Evolutionary conservation across 2,113 vertebrate genomes (phyloP), one percentile per base, ranked within the genome.

Genomic region (Hipposideros armiger): DNA sequence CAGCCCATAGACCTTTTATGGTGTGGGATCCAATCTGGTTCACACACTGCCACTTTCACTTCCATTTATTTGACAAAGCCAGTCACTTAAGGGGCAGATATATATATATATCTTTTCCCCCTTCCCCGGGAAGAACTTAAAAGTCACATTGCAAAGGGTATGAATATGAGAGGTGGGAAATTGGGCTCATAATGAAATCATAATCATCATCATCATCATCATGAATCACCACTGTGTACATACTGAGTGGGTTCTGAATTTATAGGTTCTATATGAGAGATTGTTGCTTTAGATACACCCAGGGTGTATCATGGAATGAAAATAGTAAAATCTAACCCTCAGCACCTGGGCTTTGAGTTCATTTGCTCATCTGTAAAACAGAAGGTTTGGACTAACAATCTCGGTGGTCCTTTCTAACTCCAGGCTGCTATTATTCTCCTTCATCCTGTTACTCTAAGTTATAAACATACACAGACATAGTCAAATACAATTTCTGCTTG

Each of bases 401-500:
- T 74, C 24, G 56, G 9, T 19, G 24, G 7, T 72, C 6, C 56
- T 7, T 78, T 91, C 22, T 52, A 89, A 73, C 7, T 47, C 54
- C 30, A 28, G 32, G n/a, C 19, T 84, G 60, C 76, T 76, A 22
- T 47, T 82, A 32, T 30, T 76, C 45, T 72, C 15, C 22, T 4
- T 70, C 30, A 50, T 56, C 17, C 50, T 66, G 78, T 40, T 93
- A 24, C 19, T 74, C 50, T 74, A 82, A 94, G 36, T 54, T 58
- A 64, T 47, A 87, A 76, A 40, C 11, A 26, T 54, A 47, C 15
- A 64, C 26, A 54, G 15, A 54, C 3, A 17, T 10, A 83, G 36
- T 10, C 28, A 80, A 72, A 28, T 77, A 36, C 85, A 82, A 82
- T 70, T 93, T 95, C 42, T 74, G 32, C 67, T 82, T 77, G 20